Evolutionary conservation across 2,888 invertebrate species (phyloP).

Genomic region (Meandrusa payeni): DNA sequence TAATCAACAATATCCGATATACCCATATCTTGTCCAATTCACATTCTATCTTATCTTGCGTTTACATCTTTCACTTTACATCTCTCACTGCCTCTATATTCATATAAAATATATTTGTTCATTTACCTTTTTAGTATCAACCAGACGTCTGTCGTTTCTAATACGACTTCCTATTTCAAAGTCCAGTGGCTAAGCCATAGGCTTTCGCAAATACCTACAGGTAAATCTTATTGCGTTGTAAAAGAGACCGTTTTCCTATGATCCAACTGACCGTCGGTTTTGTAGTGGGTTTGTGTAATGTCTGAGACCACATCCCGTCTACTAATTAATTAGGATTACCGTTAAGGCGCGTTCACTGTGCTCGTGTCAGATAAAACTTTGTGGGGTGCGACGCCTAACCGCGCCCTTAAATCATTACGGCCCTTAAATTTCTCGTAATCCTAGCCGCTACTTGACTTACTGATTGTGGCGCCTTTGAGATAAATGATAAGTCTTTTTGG

Average conservation of each 20-base stretch:
- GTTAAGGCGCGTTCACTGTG: constrained; percentile 47
- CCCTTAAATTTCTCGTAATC: constrained; percentile 60
- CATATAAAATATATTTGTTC: too few species aligned
- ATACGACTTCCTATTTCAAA: constrained; percentile 37
- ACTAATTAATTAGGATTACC: constrained; percentile 74
- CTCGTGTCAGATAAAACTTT: constrained; percentile 64
- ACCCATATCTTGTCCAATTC: too few species aligned
- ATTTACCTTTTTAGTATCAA: neutral
- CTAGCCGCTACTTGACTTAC: constrained; percentile 43
- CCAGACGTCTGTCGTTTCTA: constrained; percentile 26
- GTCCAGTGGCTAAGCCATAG: constrained; percentile 25
- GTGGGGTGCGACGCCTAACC: constrained; percentile 41
- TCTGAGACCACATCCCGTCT: constrained; percentile 55
- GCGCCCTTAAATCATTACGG: constrained; percentile 46
- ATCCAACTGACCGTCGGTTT: constrained; percentile 30
- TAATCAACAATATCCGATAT: too few species aligned
- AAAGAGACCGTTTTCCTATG: constrained; percentile 28
- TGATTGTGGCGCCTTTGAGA: constrained; percentile 45
- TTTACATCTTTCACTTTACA: too few species aligned
- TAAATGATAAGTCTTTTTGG: constrained; percentile 41
- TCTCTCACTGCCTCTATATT: too few species aligned
- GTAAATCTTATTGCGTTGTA: constrained; percentile 26
- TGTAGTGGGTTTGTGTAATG: constrained; percentile 46
- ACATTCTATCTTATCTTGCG: too few species aligned
- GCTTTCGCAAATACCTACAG: constrained; percentile 8